Conservation (phyloP, 2,888 invertebrate genomes). For the Luperina testacea region DNA sequence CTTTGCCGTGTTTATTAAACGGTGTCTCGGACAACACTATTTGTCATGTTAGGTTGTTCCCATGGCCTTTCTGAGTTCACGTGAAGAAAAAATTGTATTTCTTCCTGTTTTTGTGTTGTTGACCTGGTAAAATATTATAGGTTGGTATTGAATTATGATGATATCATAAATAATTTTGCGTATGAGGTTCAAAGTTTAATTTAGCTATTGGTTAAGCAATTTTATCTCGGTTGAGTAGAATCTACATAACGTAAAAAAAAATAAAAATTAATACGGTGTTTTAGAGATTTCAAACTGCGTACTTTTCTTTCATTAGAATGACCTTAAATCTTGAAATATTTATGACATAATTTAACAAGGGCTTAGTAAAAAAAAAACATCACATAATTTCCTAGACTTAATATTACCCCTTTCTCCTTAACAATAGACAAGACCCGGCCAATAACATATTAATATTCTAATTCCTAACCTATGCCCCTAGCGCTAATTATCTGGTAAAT, state of each 20-base stretch:
- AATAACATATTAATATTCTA: constrained; percentile 52
- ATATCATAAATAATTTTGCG: constrained; percentile 4
- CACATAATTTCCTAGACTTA: not conserved
- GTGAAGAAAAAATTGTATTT: constrained; percentile 20
- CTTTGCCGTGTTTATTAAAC: constrained; percentile 83
- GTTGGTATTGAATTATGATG: not conserved
- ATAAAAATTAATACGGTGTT: no score
- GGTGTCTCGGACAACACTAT: constrained; percentile 79
- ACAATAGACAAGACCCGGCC: constrained; percentile 22
- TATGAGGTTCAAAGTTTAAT: constrained; percentile 10
- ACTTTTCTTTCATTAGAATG: not conserved
- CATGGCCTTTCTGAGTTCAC: constrained; percentile 73
- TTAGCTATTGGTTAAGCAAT: not conserved
- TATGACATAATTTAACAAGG: no score
- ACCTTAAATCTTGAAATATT: no score
- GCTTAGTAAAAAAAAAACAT: not conserved
- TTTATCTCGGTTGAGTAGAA: not conserved
- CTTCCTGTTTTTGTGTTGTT: not conserved
- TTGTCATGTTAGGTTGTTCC: constrained; percentile 80
- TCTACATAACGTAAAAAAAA: not conserved
- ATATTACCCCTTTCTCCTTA: constrained; percentile 17
- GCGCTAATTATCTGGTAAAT: constrained; percentile 61
- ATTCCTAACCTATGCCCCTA: constrained; percentile 50
- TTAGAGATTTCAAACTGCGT: not conserved
- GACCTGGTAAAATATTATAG: not conserved